phyloP scores from a whole-genome alignment of 2,888 invertebrate genomes.

The Caenorhabditis zanzibari region DNA sequence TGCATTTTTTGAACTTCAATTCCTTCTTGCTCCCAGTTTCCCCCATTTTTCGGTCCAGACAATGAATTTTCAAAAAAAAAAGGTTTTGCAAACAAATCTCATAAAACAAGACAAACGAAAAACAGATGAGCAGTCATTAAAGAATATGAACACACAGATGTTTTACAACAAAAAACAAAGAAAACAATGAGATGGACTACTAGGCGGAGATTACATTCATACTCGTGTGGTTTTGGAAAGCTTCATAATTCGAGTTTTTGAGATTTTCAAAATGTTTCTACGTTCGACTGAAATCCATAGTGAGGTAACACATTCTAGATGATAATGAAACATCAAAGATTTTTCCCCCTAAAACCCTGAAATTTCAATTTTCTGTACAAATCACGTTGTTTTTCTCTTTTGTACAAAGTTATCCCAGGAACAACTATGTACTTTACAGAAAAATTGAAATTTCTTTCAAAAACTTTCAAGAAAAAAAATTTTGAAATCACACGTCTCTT shows the following conservation, averaged over 20 bases:
- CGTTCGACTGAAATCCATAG: too few relatives aligned
- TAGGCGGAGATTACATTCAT: not conserved
- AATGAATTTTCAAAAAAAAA: slow-evolving; percentile 16
- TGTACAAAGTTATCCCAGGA: too few relatives aligned
- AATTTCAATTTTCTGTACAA: too few relatives aligned
- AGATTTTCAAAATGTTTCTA: too few relatives aligned
- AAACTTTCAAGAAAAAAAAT: too few relatives aligned
- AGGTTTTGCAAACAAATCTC: slow-evolving; percentile 39
- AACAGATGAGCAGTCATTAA: slow-evolving; percentile 40
- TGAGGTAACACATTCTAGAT: too few relatives aligned
- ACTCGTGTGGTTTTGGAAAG: not conserved
- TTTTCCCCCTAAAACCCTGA: too few relatives aligned
- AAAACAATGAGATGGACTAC: not conserved
- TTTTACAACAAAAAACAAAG: slow-evolving; percentile 30
- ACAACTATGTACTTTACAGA: too few relatives aligned
- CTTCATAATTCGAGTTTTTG: not conserved
- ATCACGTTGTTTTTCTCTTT: too few relatives aligned
- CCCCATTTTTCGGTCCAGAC: not conserved
- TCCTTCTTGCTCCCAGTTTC: slow-evolving; percentile 9
- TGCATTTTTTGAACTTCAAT: not conserved
- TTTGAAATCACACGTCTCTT: too few relatives aligned
- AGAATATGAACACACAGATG: slow-evolving; percentile 34
- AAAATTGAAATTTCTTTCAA: too few relatives aligned
- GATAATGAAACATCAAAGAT: not conserved
- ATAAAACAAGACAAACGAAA: slow-evolving; percentile 41